phyloP scores from a whole-genome alignment of 2,888 invertebrate species.

The Mesorhabditis sp. region DNA sequence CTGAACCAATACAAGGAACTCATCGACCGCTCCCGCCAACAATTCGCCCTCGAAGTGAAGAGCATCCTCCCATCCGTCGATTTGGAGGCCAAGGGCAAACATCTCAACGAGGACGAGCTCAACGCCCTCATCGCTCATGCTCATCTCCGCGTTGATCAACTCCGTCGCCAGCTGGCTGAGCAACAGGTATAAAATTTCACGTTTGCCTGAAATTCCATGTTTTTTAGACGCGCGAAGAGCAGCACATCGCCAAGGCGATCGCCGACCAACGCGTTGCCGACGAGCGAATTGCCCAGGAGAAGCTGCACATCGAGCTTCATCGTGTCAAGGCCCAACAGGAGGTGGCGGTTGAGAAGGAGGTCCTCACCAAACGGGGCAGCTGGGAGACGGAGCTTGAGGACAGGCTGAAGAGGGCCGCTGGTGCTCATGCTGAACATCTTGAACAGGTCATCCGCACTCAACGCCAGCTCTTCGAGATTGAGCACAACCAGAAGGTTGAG shows the following conservation, averaged over 20 bases:
- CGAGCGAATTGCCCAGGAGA: conserved; percentile 63
- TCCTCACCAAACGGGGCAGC: conserved; percentile 21
- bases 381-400: conserved; percentile 69
- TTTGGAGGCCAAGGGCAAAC: conserved; percentile 66
- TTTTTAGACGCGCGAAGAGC: conserved; percentile 66
- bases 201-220: not conserved
- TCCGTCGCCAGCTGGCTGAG: conserved; percentile 72
- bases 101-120: conserved; percentile 69
- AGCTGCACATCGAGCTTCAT: conserved; percentile 70
- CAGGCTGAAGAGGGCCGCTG: conserved; percentile 78
- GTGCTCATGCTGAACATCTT: conserved; percentile 75
- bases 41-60: conserved; percentile 62
- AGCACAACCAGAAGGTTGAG: conserved; percentile 64
- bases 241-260: conserved; percentile 69
- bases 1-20: conserved; percentile 79
- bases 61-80: conserved; percentile 73
- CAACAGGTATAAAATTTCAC: conserved; percentile 64
- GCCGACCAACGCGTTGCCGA: conserved; percentile 68
- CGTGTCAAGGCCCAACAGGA: conserved; percentile 32
- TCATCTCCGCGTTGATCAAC: conserved; percentile 73
- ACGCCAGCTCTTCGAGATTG: conserved; percentile 65
- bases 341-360: conserved; percentile 40
- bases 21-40: conserved; percentile 64
- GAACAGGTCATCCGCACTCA: conserved; percentile 66
- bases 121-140: conserved; percentile 77